Base-by-base conservation (phyloP, 1,140 invertebrate genomes). In the Limonius californicus region DNA sequence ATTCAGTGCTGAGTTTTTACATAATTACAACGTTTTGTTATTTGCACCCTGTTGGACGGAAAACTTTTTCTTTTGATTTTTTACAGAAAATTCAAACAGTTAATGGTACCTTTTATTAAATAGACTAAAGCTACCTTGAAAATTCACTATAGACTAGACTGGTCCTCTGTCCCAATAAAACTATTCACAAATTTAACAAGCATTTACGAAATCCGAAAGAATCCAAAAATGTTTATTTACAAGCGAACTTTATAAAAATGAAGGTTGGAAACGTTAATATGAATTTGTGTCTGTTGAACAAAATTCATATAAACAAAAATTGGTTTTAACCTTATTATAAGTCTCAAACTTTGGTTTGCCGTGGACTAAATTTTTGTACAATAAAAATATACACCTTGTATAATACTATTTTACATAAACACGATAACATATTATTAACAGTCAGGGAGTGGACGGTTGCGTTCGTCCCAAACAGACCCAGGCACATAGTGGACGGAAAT, bases 71-170 rank as follows among this genome's bases (percentile, higher is more conserved):
- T 35, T 8, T 8, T 7, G 7, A 43, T 7, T 43, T 14, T 43
- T 43, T 43, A 43, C n/a, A 12, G 4, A 14, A 4, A n/a, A 43
- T 14, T n/a, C n/a, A n/a, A n/a, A n/a, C n/a, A n/a, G n/a, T n/a
- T n/a, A n/a, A n/a, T n/a, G n/a, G n/a, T n/a, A n/a, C n/a, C n/a
- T n/a, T n/a, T n/a, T n/a, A n/a, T n/a, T n/a, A n/a, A n/a, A n/a
- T n/a, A n/a, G n/a, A n/a, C n/a, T n/a, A n/a, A n/a, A n/a, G n/a
- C n/a, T n/a, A n/a, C n/a, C n/a, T n/a, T n/a, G n/a, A n/a, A n/a
- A n/a, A n/a, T n/a, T n/a, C n/a, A n/a, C n/a, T 27, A 43, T 56
- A 61, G 60, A 61, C 60, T 61, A 61, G 60, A 61, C 60, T 61
- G 60, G 60, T 53, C 60, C 54, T 55, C 60, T 61, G 43, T 61